These are phyloP conservation scores for Megalonaias nervosa DNA, from an alignment of 1,140 invertebrate genomes.

Conservation along the genomic window DNA sequence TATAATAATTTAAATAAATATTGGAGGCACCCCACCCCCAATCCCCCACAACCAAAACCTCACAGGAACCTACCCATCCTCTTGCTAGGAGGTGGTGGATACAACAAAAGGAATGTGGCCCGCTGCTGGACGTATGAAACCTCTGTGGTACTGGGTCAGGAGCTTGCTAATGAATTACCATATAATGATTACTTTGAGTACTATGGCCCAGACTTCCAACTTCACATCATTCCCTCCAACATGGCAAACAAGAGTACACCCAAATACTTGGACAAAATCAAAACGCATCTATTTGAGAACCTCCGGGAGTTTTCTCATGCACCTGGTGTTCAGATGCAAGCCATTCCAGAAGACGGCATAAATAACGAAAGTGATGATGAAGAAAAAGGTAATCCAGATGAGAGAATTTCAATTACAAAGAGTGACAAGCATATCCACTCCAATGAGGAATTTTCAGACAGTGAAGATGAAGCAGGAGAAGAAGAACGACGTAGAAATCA, in stretches of 20 bases:
- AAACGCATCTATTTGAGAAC: conserved; percentile 95
- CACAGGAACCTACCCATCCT: conserved; percentile 95
- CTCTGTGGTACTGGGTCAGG: conserved; percentile 91
- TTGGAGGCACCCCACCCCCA: no score
- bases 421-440: conserved; percentile 94
- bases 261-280: conserved; percentile 99
- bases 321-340: conserved; percentile 97
- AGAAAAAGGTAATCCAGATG: conserved; percentile 93
- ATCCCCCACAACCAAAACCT: no score
- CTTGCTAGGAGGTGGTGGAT: conserved; percentile 97
- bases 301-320: conserved; percentile 97
- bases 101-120: conserved; percentile 97
- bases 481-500: conserved; percentile 87
- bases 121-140: conserved; percentile 99
- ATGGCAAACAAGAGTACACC: conserved; percentile 99
- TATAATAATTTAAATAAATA: no score
- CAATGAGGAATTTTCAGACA: conserved; percentile 97
- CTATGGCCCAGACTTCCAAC: conserved; percentile 99
- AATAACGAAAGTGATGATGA: conserved; percentile 74
- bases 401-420: conserved; percentile 78
- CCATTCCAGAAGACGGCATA: conserved; percentile 70
- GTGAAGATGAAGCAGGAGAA: conserved; percentile 89
- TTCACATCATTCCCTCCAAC: conserved; percentile 99
- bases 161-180: conserved; percentile 97
- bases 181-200: conserved; percentile 99